Evolutionary conservation across 2,888 invertebrate species (phyloP), one percentile per base, ranked within the genome.

Genomic region (Erynnis tages): DNA sequence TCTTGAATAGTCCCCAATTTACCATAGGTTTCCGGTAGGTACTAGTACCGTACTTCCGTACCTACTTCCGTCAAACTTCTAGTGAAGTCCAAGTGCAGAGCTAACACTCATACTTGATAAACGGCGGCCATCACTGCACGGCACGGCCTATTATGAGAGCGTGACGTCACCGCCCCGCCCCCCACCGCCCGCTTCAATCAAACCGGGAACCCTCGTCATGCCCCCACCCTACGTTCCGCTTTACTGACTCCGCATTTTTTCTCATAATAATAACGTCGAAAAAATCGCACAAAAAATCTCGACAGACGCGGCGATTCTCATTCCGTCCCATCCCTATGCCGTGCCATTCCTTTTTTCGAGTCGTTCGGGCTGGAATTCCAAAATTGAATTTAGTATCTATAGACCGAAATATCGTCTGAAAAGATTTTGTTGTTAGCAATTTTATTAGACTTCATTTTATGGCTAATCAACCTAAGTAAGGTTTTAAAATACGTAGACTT

Each of bases 141-240:
- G 82, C 82, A 78, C 79, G 82, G 83, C 86, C 87, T 88, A 88
- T 89, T 88, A 88, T 87, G 79, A 88, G 87, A 83, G 83, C 80
- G 79, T 88, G 89, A 89, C 88, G 89, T 89, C 89, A 89, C 85
- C 78, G 87, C 88, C 87, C 88, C 87, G 85, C 86, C 85, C 84
- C 82, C 79, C 84, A 66, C 83, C 82, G 79, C 85, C 81, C 74
- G 81, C 82, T 86, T 86, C 87, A 85, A 87, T 86, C 87, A 87
- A 82, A 83, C 80, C 70, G 85, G 86, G 87, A 85, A 88, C 87
- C 89, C 89, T 88, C 87, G 86, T 87, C 87, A 87, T 78, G 76
- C 79, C 83, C 85, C 88, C 88, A 87, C 88, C 87, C 87, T 67
- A 78, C 86, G 86, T 82, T 84, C 76, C 82, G 85, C 84, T 83